A percentile compares a stretch with the other conserved stretches of the same genome.
Conservation (phyloP, 2,113 vertebrate genomes). For the Limanda limanda region DNA sequence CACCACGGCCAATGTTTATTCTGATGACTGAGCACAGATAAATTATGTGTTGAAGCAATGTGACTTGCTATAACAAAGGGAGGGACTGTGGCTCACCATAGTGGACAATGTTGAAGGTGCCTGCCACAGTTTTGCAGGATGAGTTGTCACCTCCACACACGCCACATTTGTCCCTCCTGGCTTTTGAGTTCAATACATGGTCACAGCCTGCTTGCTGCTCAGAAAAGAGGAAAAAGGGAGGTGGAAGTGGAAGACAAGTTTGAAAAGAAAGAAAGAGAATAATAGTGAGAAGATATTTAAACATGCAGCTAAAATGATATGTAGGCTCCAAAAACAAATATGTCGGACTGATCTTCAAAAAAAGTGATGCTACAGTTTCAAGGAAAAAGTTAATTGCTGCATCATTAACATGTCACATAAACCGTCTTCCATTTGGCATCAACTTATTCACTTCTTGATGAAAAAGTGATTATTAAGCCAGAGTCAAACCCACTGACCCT, state of each 20-base stretch:
- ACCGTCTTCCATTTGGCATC: background rate
- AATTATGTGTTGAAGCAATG: background rate
- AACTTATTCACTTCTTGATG: conserved; percentile 4
- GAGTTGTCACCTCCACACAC: conserved; percentile 99
- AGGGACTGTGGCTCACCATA: conserved; percentile 86
- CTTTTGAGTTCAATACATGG: conserved; percentile 98
- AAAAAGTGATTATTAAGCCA: conserved; percentile 9
- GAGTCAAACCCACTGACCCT: conserved; percentile 27
- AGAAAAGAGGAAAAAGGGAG: conserved; percentile 43
- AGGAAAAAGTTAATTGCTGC: background rate
- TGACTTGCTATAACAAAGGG: conserved; percentile 14
- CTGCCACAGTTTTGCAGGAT: conserved; percentile 95
- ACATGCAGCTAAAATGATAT: background rate
- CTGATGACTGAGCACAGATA: background rate
- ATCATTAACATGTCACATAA: background rate
- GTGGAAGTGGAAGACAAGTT: background rate
- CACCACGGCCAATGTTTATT: background rate
- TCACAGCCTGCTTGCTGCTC: conserved; percentile 98
- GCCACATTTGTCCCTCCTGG: conserved; percentile 97
- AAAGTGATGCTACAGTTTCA: background rate
- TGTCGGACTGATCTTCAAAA: background rate
- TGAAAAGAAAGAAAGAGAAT: background rate
- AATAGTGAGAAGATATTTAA: background rate
- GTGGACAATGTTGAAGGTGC: conserved; percentile 93
- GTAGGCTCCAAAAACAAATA: background rate